phyloP scores from a whole-genome alignment of 2,888 invertebrate species.

The Sarcophaga subvicina region DNA sequence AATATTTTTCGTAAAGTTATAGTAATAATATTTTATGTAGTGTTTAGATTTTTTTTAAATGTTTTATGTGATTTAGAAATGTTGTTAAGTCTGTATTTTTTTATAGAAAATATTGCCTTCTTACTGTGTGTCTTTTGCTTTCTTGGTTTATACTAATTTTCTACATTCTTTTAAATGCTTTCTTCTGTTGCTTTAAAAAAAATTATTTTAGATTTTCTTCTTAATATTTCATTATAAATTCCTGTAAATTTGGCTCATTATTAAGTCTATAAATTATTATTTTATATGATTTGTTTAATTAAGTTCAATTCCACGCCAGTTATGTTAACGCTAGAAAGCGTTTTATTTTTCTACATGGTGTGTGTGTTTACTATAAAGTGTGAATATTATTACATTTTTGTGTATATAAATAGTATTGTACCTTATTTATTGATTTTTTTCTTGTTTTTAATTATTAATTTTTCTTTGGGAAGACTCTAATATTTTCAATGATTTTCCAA shows the following conservation, averaged over 20 bases:
- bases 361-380: neutral
- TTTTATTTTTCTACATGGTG: too few species aligned
- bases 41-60: too few species aligned
- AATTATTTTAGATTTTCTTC: conserved; percentile 20
- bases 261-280: conserved; percentile 38
- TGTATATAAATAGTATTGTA: conserved; percentile 50
- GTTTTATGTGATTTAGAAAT: too few species aligned
- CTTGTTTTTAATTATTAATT: conserved; percentile 8
- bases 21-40: too few species aligned
- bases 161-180: conserved; percentile 12
- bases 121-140: neutral
- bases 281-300: neutral
- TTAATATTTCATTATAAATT: conserved; percentile 47
- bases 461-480: conserved; percentile 58
- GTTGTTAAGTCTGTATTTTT: too few species aligned
- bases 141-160: neutral
- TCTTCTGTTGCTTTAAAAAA: conserved; percentile 1
- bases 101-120: conserved; percentile 25
- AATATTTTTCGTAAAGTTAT: too few species aligned
- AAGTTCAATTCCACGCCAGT: neutral
- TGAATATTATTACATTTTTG: neutral
- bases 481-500: conserved; percentile 23
- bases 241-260: conserved; percentile 58
- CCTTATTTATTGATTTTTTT: conserved; percentile 9
- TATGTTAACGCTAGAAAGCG: too few species aligned